Base-by-base conservation (phyloP, 2,888 invertebrate species). In the Pherbina coryleti region DNA sequence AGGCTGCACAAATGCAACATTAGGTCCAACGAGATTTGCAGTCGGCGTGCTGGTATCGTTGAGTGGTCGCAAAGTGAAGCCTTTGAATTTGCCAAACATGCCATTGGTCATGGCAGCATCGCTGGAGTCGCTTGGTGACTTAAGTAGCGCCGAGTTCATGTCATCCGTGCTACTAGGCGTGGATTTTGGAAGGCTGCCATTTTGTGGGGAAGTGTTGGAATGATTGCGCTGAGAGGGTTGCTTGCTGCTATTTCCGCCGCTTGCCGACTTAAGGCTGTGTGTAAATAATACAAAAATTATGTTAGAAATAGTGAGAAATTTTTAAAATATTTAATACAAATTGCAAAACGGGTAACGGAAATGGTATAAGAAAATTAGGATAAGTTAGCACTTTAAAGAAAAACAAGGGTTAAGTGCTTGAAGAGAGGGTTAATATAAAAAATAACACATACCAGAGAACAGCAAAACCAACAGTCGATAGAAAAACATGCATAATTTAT, bases 61-160 rank as follows among this genome's bases (percentile, higher is more conserved):
- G 37, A 90, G 82, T 0, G 90, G 90, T 17, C 89, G 88, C 64
- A 97, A 91, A 0, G 94, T 94, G 89, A 96, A 97, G 0, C 96
- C 96, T 89, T 95, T 95, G 90, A 96, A 96, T 84, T 96, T 95
- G 0, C 96, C 96, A 88, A 96, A 96, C 90, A 96, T 93, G 84
- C 94, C 93, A 79, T 90, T 91, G 82, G 89, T 83, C 67, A 90
- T 90, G 0, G 91, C 91, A 0, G 91, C 90, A 19, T 91, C 87
- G 0, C 91, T 91, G 25, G 90, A 91, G 89, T 89, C 91, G 0
- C 91, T 90, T 75, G 92, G 92, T 17, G 91, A 91, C 76, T 92
- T 91, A 0, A 94, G 89, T 0, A 94, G 88, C 7, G 94, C 94
- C 19, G 94, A 94, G 87, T 93, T 92, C 92, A 93, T 94, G 83